Base-by-base conservation (phyloP, 1,140 invertebrate species). In the Drosophila baimaii region DNA sequence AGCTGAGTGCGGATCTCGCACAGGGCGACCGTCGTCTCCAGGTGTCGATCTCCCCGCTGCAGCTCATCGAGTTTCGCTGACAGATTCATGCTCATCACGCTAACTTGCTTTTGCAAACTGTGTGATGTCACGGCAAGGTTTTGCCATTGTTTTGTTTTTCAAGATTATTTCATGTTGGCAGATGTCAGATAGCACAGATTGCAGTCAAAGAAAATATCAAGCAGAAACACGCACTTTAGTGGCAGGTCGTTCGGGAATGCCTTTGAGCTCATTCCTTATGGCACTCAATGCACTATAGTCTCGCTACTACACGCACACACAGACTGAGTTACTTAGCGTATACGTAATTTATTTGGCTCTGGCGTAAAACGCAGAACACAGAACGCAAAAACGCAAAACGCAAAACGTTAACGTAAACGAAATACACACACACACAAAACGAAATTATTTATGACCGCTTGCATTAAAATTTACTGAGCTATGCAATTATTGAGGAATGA, bases 31-130 rank as follows among this genome's bases (percentile, higher is more conserved):
- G 96, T 97, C 68, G 96, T 97, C 94, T 97, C 97, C 91, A 97
- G 94, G 93, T 97, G 96, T 80, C 95, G 95, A 94, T 96, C 95
- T 92, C 95, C 95, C 81, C 96, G 94, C 92, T 97, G 96, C 93
- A 98, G 95, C 93, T 97, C 96, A 93, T 97, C 97, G 94, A 98
- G 94, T 94, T 97, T 97, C 89, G 96, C 95, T 92, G 95, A 96
- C 93, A 98, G 95, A 95, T 97, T 97, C 95, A 97, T 97, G 93
- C 96, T 97, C 97, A 98, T 98, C 94, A 97, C 96, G 95, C 96
- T 97, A 95, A 97, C 96, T 95, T 97, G 97, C 95, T 97, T 97
- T 95, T 98, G 97, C 94, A 97, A 96, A 95, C 96, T 97, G 94
- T 9, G 19, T 19, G n/a, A 31, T 19, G 43, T 81, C 81, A 81